Base-by-base conservation (phyloP, 2,888 invertebrate species). In the Zhuqinia jingwanae region DNA sequence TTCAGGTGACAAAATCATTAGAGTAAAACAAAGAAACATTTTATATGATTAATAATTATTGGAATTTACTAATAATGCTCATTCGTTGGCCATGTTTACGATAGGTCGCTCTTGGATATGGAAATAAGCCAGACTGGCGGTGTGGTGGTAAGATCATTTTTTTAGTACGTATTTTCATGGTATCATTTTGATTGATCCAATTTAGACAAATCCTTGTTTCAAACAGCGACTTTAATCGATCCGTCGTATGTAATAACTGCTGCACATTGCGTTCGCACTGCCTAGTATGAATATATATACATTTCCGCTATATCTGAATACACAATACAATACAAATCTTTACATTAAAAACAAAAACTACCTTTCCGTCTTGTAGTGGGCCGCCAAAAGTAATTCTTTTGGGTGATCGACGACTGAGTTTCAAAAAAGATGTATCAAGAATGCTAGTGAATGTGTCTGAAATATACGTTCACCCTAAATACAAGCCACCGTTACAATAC, bases 401-500 rank as follows among this genome's bases (percentile, higher is more conserved):
- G 45, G 89, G 89, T 42, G 89, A 87, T 58, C 60, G 58, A 20
- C 22, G 17, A 27, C 75, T 89, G 15, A 70, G 81, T 17, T 70
- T 50, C 11, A 65, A 47, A 20, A 30, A 86, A 10, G 60, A 83
- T n/a, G 13, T 70, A 0, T n/a, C 68, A 11, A 20, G 85, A 30
- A 30, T 20, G 47, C 58, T 86, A 42, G n/a, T 83, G 15, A 85
- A 82, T 1, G 85, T 90, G 5, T 50, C 42, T 27, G 56, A 85
- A 17, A 78, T 85, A n/a, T 75, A 86, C 11, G n/a, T 80, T 30
- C 89, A 91, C 56, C 91, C 91, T 3, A 79, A 83, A 5, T 90
- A 90, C 85, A 80, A 83, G 60, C 50, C 86, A 10, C 81, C 79
- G 11, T 25, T 87, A 5, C 68, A 85, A 15, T 91, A 91, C 85